Conservation (phyloP, 1,140 invertebrate genomes). For the Leptopilina clavipes region DNA sequence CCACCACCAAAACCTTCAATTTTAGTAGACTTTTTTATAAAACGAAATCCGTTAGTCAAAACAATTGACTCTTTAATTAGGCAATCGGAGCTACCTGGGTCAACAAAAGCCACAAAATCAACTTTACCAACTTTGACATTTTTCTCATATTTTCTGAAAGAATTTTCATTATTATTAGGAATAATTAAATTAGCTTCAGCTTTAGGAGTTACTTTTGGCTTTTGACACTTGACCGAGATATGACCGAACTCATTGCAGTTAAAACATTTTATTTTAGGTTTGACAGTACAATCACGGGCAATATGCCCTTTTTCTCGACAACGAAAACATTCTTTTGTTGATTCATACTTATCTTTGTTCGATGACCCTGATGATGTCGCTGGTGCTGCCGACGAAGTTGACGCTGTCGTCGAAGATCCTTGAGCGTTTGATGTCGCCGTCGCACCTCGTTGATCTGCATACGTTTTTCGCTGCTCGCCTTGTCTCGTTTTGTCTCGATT, state of each 20-base stretch:
- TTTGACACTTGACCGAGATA: constrained; percentile 29
- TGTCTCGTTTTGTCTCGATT: neutral
- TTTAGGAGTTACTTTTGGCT: too few relatives aligned
- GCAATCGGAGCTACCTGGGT: constrained; percentile 32
- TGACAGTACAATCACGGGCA: constrained; percentile 5
- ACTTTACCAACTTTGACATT: too few relatives aligned
- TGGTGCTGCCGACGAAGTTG: too few relatives aligned
- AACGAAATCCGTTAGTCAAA: neutral
- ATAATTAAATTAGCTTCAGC: too few relatives aligned
- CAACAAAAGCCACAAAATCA: neutral
- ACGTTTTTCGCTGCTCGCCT: neutral
- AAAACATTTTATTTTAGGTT: constrained; percentile 22
- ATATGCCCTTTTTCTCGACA: constrained; percentile 6
- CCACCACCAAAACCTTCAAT: constrained; percentile 26
- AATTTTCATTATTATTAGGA: too few relatives aligned
- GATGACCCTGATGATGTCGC: neutral
- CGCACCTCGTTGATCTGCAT: neutral
- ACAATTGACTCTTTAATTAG: constrained; percentile 20
- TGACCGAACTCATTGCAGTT: constrained; percentile 28
- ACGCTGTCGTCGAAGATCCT: too few relatives aligned
- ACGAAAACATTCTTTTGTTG: neutral
- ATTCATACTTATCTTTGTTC: neutral
- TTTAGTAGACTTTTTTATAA: neutral
- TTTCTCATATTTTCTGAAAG: too few relatives aligned
- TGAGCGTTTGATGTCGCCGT: neutral